Percentiles rank a stretch among this genome's conserved stretches.
These are phyloP conservation scores for Eulimnadia texana DNA, from an alignment of 1,140 invertebrate species.

Conservation along the genomic window DNA sequence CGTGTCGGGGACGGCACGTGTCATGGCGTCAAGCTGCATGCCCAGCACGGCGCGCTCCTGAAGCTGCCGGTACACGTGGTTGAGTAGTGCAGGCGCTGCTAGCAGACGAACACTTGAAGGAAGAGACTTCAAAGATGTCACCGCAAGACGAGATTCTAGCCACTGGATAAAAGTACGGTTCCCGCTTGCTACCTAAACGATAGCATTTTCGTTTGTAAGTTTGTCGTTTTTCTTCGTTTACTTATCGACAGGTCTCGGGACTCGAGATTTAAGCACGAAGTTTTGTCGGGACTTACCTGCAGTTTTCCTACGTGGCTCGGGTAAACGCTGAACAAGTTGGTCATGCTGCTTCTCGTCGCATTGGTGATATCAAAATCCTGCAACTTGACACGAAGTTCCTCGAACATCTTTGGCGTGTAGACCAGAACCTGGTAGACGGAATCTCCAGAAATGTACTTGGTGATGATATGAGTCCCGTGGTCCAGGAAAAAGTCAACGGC, in stretches of 20 bases:
- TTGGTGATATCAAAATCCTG: slow-evolving; percentile 12
- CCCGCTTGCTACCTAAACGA: slow-evolving; percentile 7
- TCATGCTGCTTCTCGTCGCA: background rate
- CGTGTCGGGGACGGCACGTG: background rate
- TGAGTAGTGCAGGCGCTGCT: background rate
- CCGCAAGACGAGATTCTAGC: background rate
- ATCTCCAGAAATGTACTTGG: background rate
- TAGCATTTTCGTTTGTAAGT: no score
- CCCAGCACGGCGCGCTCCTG: slow-evolving; percentile 6
- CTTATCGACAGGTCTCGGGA: no score
- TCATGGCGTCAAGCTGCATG: background rate
- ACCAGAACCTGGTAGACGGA: slow-evolving; percentile 6
- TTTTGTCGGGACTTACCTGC: background rate
- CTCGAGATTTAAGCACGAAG: no score
- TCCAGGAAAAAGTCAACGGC: slow-evolving; percentile 8
- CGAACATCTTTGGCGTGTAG: background rate
- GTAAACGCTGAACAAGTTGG: background rate
- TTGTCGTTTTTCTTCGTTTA: no score
- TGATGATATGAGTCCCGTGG: slow-evolving; percentile 8
- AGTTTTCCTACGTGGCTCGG: slow-evolving; percentile 7
- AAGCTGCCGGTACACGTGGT: background rate
- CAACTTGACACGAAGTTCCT: background rate
- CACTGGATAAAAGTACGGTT: slow-evolving; percentile 5
- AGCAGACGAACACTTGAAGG: slow-evolving; percentile 8
- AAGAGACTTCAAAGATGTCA: background rate